Evolutionary conservation across 2,797 vertebrate genomes (phyloP), one percentile per base, ranked within the genome.

Genomic region (Premnoplex brunnescens): DNA sequence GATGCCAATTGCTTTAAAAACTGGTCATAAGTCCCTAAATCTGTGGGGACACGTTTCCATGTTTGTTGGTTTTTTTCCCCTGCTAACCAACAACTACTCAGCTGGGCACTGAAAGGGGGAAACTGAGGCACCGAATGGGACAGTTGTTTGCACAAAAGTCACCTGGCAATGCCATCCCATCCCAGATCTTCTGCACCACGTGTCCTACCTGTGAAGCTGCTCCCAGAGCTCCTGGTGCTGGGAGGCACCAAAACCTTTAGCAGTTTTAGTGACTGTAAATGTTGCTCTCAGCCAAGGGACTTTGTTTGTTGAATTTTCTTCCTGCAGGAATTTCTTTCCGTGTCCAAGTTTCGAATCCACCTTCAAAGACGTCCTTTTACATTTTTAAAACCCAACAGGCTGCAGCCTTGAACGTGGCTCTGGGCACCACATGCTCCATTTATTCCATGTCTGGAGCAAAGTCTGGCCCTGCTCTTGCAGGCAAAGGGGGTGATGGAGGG

Each of bases 251-350:
- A 79, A 78, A 27, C 41, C 92, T 59, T 34, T 51, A 48, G 60
- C 52, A 34, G 16, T 22, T 17, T 14, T 27, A 51, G 52, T 2
- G 73, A 19, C 63, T 4, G n/a, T 8, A n/a, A 32, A 27, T 13
- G 21, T 27, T 17, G 59, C 77, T 67, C 74, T 21, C 75, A 28
- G 92, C 92, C 86, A 28, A 89, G 56, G 54, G 4, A 74, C 56
- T 76, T 39, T 41, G 84, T 91, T 93, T 95, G 93, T 94, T 80
- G 91, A 92, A 59, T 60, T 95, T 88, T 32, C 89, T 91, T 52
- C 69, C 73, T 49, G 62, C 85, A 89, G 91, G 94, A 97, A 96
- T 96, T 89, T 56, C 52, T 62, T 7, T 15, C 41, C 0, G 12
- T 4, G 7, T 64, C 85, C 86, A 63, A 78, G 68, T 75, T 71